Base-by-base conservation (phyloP, 2,888 invertebrate genomes). In the Stramonita haemastoma region DNA sequence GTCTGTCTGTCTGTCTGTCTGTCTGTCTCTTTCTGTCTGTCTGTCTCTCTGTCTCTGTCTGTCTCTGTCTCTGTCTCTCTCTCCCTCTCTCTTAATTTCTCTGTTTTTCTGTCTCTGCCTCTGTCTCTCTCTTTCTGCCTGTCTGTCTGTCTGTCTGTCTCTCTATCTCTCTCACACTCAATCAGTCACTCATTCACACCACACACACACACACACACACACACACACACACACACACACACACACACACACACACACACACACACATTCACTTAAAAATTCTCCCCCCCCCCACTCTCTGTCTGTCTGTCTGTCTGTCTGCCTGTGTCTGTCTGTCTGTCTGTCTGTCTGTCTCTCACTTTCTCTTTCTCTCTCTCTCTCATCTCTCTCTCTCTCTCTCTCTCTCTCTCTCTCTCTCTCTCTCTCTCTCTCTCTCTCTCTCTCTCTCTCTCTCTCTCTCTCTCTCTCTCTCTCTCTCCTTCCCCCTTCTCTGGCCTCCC, bases 231-330 rank as follows among this genome's bases (percentile, higher is more conserved):
- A 32, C 79, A 81, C 79, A 81, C 79, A 81, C 79, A 81, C 79
- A 81, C 79, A 81, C 79, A 81, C 79, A 81, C 79, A 81, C 79
- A 81, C 79, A 81, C 79, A 81, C 79, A 34, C 79, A 81, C 79
- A 34, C 79, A 81, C 79, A 81, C 22, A 81, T 32, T 32, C 79
- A 29, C 79, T 32, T 17, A 32, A 26, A n/a, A n/a, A n/a, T n/a
- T n/a, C n/a, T n/a, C n/a, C n/a, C n/a, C n/a, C n/a, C n/a, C n/a
- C n/a, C n/a, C n/a, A n/a, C n/a, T 66, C 66, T 66, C 13, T 66
- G 1, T 17, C 66, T 66, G 1, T 66, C 26, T 66, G 5, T 66
- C 66, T 15, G 13, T 26, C 66, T 46, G 4, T 46, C 46, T 46
- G 4, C 8, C 46, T 2, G 4, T 46, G 8, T 46, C 46, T 46